Evolutionary conservation across 2,888 invertebrate genomes (phyloP), one percentile per base, ranked within the genome.

Genomic region (Stenolophus ochropezus): DNA sequence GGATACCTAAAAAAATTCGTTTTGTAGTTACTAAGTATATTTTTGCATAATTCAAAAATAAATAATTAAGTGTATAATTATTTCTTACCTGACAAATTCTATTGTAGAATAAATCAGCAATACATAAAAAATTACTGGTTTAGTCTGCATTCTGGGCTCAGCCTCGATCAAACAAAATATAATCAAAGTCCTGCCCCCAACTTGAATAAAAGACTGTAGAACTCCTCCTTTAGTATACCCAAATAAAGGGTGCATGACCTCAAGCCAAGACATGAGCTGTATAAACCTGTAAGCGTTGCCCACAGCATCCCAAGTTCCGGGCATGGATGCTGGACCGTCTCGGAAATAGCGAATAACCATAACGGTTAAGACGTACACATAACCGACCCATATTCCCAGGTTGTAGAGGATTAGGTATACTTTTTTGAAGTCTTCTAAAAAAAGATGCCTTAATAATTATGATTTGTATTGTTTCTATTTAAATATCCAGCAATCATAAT

Each of bases 401-500:
- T 98, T 98, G 91, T 98, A 98, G 78, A 97, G 90, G 65, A 96
- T 92, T 83, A 98, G 90, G 89, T 98, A 98, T 0, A 96, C 95
- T 86, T 95, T 96, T 86, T 94, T 94, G 56, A 94, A 90, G 87
- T 94, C 95, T 88, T 94, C 96, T 96, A 91, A 5, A 91, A 90
- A 83, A 83, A 2, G 51, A 14, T n/a, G 18, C 1, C 1, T 49
- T 51, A 16, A n/a, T n/a, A n/a, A n/a, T n/a, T n/a, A n/a, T n/a
- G n/a, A n/a, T n/a, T n/a, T n/a, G n/a, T n/a, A n/a, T n/a, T n/a
- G n/a, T n/a, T n/a, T n/a, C n/a, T n/a, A n/a, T n/a, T n/a, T n/a
- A n/a, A n/a, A n/a, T n/a, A n/a, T n/a, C n/a, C n/a, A n/a, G n/a
- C n/a, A n/a, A n/a, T n/a, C n/a, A n/a, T n/a, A n/a, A n/a, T n/a